Evolutionary conservation across 2,888 invertebrate species (phyloP).

Genomic region (Sinhomidia bicolor): DNA sequence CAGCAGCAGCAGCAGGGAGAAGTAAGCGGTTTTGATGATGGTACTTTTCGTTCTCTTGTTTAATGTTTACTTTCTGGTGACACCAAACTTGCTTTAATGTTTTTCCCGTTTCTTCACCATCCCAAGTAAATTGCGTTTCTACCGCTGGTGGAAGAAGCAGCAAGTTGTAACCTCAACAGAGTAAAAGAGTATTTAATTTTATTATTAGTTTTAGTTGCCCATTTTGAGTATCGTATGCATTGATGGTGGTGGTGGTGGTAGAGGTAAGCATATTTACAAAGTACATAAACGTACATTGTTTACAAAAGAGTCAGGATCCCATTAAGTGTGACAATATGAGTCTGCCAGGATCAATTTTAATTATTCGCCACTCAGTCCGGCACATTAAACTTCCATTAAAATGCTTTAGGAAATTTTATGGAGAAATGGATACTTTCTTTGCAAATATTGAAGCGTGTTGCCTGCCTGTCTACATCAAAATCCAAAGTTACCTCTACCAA

Average conservation of each 20-base stretch:
- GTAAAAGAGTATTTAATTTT: slow-evolving; percentile 43
- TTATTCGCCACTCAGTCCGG: slow-evolving; percentile 35
- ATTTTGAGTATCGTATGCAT: background rate
- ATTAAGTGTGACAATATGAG: slow-evolving; percentile 48
- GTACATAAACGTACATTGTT: background rate
- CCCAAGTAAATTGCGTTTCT: slow-evolving; percentile 27
- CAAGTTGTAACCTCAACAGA: too few species aligned
- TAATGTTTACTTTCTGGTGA: slow-evolving; percentile 64
- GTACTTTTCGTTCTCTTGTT: slow-evolving; percentile 40
- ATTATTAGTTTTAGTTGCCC: slow-evolving; percentile 23
- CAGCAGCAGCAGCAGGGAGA: background rate
- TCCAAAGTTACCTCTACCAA: background rate
- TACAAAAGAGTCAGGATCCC: slow-evolving; percentile 46
- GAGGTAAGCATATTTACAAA: background rate
- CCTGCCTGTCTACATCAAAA: background rate
- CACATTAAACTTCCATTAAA: slow-evolving; percentile 70
- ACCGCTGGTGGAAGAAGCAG: background rate
- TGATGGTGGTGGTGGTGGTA: background rate
- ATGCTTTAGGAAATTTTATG: slow-evolving; percentile 62
- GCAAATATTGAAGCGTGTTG: slow-evolving; percentile 56
- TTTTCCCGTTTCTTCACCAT: background rate
- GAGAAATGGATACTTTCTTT: slow-evolving; percentile 52
- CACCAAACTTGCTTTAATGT: slow-evolving; percentile 37
- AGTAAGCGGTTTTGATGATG: slow-evolving; percentile 45
- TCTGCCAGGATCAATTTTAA: slow-evolving; percentile 57